Percentiles rank a stretch among this genome's conserved stretches.
phyloP scores from a whole-genome alignment of 1,140 invertebrate genomes.

The Formica exsecta region DNA sequence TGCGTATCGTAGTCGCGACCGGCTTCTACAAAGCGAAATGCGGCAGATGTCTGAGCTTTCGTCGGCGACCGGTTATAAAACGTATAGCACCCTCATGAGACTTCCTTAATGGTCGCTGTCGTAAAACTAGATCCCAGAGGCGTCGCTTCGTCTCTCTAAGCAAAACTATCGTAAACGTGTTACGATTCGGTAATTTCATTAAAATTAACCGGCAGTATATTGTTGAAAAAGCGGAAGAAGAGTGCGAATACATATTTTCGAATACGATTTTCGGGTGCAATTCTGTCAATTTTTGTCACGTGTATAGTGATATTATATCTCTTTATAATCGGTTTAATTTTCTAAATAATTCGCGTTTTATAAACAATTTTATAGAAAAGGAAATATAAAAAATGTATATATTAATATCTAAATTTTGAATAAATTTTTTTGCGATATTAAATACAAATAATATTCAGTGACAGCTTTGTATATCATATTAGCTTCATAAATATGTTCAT shows the following conservation, averaged over 20 bases:
- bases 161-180: constrained; percentile 20
- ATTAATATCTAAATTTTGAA: no score
- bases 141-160: not conserved
- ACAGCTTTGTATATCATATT: no score
- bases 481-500: no score
- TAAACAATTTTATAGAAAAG: no score
- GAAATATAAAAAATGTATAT: no score
- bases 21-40: constrained; percentile 9
- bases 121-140: constrained; percentile 44
- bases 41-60: constrained; percentile 48
- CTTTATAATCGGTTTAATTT: no score
- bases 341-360: no score
- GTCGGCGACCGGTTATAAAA: constrained; percentile 57
- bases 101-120: constrained; percentile 41
- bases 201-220: not conserved
- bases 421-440: no score
- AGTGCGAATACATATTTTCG: not conserved
- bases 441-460: no score
- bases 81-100: constrained; percentile 42
- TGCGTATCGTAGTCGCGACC: not conserved
- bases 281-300: not conserved
- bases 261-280: no score
- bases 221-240: not conserved
- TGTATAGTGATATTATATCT: not conserved
- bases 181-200: not conserved